Evolutionary conservation across 2,888 invertebrate genomes (phyloP).

Genomic region (Archaeoteleia sp.): DNA sequence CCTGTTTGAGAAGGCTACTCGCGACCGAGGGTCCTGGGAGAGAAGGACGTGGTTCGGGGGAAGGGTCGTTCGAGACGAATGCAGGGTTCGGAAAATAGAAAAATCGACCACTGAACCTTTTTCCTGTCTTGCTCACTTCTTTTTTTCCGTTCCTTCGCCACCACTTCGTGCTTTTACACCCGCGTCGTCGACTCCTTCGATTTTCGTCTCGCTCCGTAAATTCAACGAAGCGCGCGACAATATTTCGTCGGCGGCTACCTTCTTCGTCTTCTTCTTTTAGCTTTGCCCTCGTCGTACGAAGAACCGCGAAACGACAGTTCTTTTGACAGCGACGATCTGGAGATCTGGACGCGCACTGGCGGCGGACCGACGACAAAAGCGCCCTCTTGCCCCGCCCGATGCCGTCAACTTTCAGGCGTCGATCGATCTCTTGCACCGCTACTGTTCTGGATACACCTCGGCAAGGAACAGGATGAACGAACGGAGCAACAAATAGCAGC

Average conservation of each 20-base stretch:
- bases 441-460: constrained; percentile 40
- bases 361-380: constrained; percentile 77
- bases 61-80: no score
- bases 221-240: no score
- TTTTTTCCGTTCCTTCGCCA: background rate
- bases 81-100: no score
- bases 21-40: constrained; percentile 19
- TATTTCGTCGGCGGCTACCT: no score
- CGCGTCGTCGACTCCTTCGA: constrained; percentile 12
- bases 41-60: constrained; percentile 6
- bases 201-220: constrained; percentile 8
- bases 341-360: constrained; percentile 76
- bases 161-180: background rate
- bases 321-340: constrained; percentile 72
- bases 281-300: constrained; percentile 9
- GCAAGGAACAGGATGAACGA: constrained; percentile 46
- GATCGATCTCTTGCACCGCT: constrained; percentile 53
- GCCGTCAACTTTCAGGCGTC: constrained; percentile 58
- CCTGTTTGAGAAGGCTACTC: constrained; percentile 21
- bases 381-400: constrained; percentile 79
- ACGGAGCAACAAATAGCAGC: constrained; percentile 31
- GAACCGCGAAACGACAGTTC: constrained; percentile 48
- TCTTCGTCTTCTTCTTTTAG: constrained; percentile 19
- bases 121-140: background rate
- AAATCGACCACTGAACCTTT: no score